Evolutionary conservation across 2,113 vertebrate species (phyloP).

Genomic region (Bujurquina vittata): DNA sequence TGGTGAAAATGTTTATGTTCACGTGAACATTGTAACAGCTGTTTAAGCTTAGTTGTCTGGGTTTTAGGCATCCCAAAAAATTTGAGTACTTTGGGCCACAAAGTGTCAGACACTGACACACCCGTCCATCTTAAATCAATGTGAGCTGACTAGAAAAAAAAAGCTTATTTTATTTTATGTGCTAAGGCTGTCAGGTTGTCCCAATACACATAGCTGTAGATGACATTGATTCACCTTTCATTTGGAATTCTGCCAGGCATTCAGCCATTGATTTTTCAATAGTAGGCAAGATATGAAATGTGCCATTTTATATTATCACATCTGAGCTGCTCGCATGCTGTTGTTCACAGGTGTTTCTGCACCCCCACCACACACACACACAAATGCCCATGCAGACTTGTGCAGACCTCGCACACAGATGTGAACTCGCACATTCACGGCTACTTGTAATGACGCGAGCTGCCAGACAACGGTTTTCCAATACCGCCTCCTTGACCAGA

Average conservation of each 20-base stretch:
- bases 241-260: slow-evolving; percentile 70
- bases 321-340: slow-evolving; percentile 13
- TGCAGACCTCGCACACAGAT: background rate
- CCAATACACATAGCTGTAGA: slow-evolving; percentile 65
- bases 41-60: background rate
- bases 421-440: slow-evolving; percentile 1
- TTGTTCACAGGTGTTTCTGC: slow-evolving; percentile 32
- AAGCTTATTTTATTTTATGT: slow-evolving; percentile 56
- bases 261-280: slow-evolving; percentile 72
- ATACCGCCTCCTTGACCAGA: slow-evolving; percentile 1
- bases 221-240: slow-evolving; percentile 78
- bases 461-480: slow-evolving; percentile 1
- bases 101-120: slow-evolving; percentile 32
- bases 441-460: background rate
- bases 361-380: background rate
- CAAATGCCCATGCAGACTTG: background rate
- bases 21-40: background rate
- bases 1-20: background rate
- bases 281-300: slow-evolving; percentile 65
- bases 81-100: slow-evolving; percentile 6
- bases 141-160: slow-evolving; percentile 56
- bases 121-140: slow-evolving; percentile 66
- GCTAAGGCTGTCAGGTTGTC: slow-evolving; percentile 59
- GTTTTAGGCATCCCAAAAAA: background rate
- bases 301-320: slow-evolving; percentile 50